Conservation (phyloP, 2,797 vertebrate genomes). For the Hoplostethus atlanticus region DNA sequence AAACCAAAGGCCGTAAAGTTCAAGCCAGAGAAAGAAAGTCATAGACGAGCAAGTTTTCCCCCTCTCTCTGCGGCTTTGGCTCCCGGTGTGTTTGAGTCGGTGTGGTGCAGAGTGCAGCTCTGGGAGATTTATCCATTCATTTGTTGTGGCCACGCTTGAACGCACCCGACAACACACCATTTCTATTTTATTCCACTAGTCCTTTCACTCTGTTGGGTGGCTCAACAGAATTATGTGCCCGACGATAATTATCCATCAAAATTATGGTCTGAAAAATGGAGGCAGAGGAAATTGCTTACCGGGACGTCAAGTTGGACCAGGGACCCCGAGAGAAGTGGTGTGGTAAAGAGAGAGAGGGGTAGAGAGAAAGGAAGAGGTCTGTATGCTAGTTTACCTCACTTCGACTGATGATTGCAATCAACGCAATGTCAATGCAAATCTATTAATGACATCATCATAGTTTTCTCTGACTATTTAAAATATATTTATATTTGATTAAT, state of each 20-base stretch:
- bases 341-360: slow-evolving; percentile 35
- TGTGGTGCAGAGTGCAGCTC: slow-evolving; percentile 62
- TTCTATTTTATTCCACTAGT: slow-evolving; percentile 83
- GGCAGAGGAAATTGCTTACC: slow-evolving; percentile 76
- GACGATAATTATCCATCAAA: slow-evolving; percentile 85
- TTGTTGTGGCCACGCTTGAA: slow-evolving; percentile 82
- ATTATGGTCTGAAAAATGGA: slow-evolving; percentile 83
- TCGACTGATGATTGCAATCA: slow-evolving; percentile 8
- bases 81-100: slow-evolving; percentile 60
- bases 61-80: slow-evolving; percentile 56
- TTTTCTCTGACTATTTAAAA: slow-evolving; percentile 18
- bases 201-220: slow-evolving; percentile 75
- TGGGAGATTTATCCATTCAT: slow-evolving; percentile 87
- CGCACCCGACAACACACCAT: slow-evolving; percentile 78
- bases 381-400: background rate
- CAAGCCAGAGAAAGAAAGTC: slow-evolving; percentile 53
- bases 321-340: slow-evolving; percentile 50
- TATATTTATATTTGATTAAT: background rate
- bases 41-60: slow-evolving; percentile 64
- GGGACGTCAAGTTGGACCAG: slow-evolving; percentile 67
- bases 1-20: slow-evolving; percentile 64
- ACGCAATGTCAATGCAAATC: slow-evolving; percentile 8
- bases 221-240: slow-evolving; percentile 82
- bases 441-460: slow-evolving; percentile 4
- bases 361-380: slow-evolving; percentile 35